phyloP scores from a whole-genome alignment of 2,113 vertebrate species.

The Glaucomys volans region DNA sequence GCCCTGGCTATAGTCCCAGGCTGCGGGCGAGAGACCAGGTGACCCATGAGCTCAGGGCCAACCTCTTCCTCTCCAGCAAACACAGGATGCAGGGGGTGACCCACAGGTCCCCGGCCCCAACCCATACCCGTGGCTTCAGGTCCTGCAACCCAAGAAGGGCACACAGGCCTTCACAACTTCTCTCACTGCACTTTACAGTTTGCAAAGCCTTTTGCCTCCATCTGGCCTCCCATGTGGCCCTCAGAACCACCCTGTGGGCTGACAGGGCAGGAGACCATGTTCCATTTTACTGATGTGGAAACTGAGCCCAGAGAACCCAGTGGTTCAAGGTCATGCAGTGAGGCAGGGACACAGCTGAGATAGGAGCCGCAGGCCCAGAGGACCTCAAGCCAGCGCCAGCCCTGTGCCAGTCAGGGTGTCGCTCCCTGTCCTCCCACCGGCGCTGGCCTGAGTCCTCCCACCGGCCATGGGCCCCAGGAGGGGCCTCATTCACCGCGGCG shows the following conservation, averaged over 20 bases:
- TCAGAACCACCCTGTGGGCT: not conserved
- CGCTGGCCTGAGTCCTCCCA: not conserved
- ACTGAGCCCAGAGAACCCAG: not conserved
- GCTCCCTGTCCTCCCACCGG: not conserved
- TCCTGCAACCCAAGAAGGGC: not conserved
- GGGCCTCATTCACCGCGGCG: not conserved
- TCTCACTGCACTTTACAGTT: rapidly evolving
- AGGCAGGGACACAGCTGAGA: not conserved
- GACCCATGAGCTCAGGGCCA: too few relatives aligned
- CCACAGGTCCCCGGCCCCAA: not conserved
- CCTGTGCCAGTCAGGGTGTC: not conserved
- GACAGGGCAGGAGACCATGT: rapidly evolving
- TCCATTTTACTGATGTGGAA: not conserved
- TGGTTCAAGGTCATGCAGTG: not conserved
- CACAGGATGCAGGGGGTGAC: not conserved
- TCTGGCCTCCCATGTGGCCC: not conserved
- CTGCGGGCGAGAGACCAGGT: constrained; percentile 80
- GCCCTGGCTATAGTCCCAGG: constrained; percentile 96
- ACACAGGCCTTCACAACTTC: not conserved
- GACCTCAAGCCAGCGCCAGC: not conserved
- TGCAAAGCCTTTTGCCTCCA: not conserved
- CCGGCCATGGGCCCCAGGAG: not conserved
- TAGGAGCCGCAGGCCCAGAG: not conserved
- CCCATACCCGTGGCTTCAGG: too few relatives aligned
- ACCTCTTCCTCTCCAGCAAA: not conserved